phyloP scores from a whole-genome alignment of 1,140 invertebrate genomes.

The Papilio dardanus region DNA sequence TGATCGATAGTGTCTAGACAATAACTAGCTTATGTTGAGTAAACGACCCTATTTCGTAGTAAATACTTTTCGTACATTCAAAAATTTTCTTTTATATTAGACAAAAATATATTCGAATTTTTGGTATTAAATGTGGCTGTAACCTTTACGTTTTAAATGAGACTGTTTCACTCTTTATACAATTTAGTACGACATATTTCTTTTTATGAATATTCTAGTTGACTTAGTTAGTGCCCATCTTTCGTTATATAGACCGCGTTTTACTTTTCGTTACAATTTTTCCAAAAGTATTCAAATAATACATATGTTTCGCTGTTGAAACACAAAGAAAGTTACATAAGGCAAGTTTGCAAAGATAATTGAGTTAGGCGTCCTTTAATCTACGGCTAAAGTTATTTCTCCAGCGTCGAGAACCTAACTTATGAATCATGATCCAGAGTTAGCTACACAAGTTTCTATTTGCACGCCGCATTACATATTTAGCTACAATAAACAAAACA shows the following conservation, averaged over 20 bases:
- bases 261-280: too few species aligned
- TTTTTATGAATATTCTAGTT: too few species aligned
- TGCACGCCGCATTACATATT: conserved; percentile 35
- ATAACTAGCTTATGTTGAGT: neutral
- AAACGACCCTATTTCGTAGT: neutral
- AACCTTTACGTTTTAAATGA: too few species aligned
- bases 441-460: conserved; percentile 38
- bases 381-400: conserved; percentile 17
- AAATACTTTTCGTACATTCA: too few species aligned
- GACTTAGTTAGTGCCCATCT: too few species aligned
- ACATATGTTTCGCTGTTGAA: neutral
- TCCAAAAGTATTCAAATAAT: neutral
- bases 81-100: neutral
- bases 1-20: conserved; percentile 12
- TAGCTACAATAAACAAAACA: conserved; percentile 35
- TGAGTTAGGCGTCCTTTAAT: conserved; percentile 9
- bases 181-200: too few species aligned
- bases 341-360: neutral
- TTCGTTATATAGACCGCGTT: too few species aligned
- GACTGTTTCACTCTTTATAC: too few species aligned
- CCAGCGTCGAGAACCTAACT: neutral
- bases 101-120: too few species aligned
- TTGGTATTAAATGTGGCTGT: too few species aligned
- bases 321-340: neutral
- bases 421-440: conserved; percentile 23